Percentiles rank a stretch among this genome's conserved stretches.
Evolutionary conservation across 2,797 vertebrate species (phyloP).

Genomic region (Pogonophryne albipinna): DNA sequence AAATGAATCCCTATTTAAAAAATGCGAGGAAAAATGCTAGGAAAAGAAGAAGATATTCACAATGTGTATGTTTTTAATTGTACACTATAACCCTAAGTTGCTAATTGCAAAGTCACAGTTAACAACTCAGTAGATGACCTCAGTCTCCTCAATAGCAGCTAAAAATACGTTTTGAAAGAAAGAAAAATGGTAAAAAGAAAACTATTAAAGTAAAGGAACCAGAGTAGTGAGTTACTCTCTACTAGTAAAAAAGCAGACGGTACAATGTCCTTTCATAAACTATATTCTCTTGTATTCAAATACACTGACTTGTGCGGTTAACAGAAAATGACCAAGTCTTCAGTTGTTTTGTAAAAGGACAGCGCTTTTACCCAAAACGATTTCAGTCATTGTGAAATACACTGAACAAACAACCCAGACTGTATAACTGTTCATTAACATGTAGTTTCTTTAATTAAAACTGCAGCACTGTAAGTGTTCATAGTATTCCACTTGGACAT

Average conservation of each 20-base stretch:
- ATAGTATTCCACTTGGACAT: conserved; percentile 88
- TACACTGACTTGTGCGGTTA: background rate
- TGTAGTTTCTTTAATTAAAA: conserved; percentile 88
- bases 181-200: background rate
- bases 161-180: background rate
- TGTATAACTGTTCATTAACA: conserved; percentile 54
- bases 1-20: background rate
- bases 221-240: background rate
- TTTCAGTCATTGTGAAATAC: background rate
- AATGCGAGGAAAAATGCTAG: background rate
- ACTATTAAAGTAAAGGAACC: background rate
- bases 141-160: background rate
- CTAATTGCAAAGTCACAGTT: background rate
- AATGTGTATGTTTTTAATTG: background rate
- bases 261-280: background rate
- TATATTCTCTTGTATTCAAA: conserved; percentile 2
- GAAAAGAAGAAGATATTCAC: background rate
- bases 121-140: background rate
- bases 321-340: background rate
- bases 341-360: background rate
- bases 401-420: conserved; percentile 13
- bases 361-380: conserved; percentile 22
- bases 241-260: background rate
- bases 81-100: background rate
- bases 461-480: conserved; percentile 87